Evolutionary conservation across 2,888 invertebrate genomes (phyloP).

Genomic region (Elmis aenea): DNA sequence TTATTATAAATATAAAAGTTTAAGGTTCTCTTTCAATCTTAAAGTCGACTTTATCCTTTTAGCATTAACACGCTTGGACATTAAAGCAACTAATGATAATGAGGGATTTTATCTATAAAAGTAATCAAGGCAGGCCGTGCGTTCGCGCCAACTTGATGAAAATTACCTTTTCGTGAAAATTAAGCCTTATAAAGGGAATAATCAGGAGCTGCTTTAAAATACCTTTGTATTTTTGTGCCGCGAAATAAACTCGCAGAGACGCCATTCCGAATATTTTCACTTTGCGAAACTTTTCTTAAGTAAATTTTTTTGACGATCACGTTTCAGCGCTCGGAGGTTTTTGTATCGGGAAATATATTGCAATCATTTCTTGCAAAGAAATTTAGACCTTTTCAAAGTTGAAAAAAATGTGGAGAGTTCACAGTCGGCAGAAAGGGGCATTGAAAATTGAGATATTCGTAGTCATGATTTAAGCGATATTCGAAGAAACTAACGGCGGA

Average conservation of each 20-base stretch:
- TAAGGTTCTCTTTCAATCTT: too few species aligned
- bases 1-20: too few species aligned
- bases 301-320: too few species aligned
- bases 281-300: too few species aligned
- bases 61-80: constrained; percentile 10
- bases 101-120: constrained; percentile 13
- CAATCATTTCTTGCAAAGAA: too few species aligned
- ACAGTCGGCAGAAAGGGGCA: constrained; percentile 17
- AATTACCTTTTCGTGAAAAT: constrained; percentile 13
- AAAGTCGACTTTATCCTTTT: background rate
- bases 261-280: too few species aligned
- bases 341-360: too few species aligned
- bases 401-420: background rate
- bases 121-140: constrained; percentile 9
- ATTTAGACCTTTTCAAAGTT: too few species aligned
- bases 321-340: too few species aligned
- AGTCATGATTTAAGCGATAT: constrained; percentile 18
- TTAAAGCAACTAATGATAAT: constrained; percentile 14
- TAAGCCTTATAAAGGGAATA: constrained; percentile 6
- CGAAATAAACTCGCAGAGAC: too few species aligned
- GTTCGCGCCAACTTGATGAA: constrained; percentile 8
- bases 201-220: background rate
- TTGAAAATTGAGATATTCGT: constrained; percentile 19
- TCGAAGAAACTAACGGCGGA: constrained; percentile 16
- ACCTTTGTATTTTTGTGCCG: too few species aligned